Evolutionary conservation across 2,888 invertebrate genomes (phyloP), one percentile per base, ranked within the genome.

Genomic region (Melinaea menophilus): DNA sequence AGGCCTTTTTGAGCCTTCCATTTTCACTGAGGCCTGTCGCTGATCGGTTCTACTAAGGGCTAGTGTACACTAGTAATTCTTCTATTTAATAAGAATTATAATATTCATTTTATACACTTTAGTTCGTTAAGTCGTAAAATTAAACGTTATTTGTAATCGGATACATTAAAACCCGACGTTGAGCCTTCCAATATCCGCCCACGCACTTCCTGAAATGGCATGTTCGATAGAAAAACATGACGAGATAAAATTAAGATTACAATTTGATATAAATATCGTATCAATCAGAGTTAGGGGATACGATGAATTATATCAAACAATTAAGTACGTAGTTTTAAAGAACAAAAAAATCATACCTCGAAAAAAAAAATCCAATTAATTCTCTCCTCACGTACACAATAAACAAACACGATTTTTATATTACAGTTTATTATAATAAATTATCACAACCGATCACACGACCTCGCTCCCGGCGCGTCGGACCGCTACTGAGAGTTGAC

Each of bases 401-500:
- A 41, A 41, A 41, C 9, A 41, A 41, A 41, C 41, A 41, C 41
- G 11, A 9, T 9, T 41, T 9, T 9, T 9, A 41, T 41, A 41
- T 41, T 9, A 5, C 41, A 41, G 41, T 5, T 41, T 9, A 1
- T 41, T 41, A 41, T 5, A 41, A 41, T 11, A 5, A 41, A 41
- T 41, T 9, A 41, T 41, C 9, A 41, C 3, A 62, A 65, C 55
- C 22, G 33, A 60, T 35, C 59, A 66, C 69, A 74, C 85, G 78
- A 73, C 76, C 73, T 70, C n/a, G 33, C 65, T 65, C 65, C 69
- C 72, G 75, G 79, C 81, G 84, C 84, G 85, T 83, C 81, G 83
- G 84, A 78, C 77, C 78, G 79, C 84, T 77, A 86, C 86, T 86
- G 79, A 79, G 77, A 86, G 86, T 85, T 79, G 65, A 22, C 22